Evolutionary conservation across 2,113 vertebrate genomes (phyloP), one percentile per base, ranked within the genome.

Genomic region (Rhagologus leucostigma): DNA sequence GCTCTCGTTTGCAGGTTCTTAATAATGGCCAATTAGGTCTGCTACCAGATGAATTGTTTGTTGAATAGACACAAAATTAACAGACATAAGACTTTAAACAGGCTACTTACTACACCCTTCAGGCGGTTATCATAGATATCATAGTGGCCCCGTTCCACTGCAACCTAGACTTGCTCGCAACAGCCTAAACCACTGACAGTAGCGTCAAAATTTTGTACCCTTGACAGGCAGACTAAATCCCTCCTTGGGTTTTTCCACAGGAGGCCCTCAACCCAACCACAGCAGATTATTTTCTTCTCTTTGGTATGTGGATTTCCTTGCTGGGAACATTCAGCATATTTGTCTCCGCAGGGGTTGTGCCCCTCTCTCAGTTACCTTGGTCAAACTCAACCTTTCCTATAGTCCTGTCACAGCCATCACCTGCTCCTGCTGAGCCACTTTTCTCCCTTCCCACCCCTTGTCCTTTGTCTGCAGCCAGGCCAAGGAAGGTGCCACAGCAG

Each of bases 1-100:
- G 5, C 42, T 46, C 14, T 65, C 1, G 0, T 41, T 49, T 0
- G 0, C 59, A 41, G 56, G 10, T 13, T 16, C 42, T 20, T 47
- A 23, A 13, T 30, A 47, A 39, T 29, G 29, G 23, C 6, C 29
- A 8, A 7, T n/a, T 41, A 47, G 50, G 6, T 29, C 30, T 74
- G 16, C 8, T 56, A n/a, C 15, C 41, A n/a, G 65, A 56, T 23
- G 2, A 29, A 16, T 32, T 53, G 9, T 46, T 53, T 75, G 18
- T 84, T n/a, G 30, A 65, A 56, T n/a, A 21, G 30, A 30, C 24
- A 65, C 12, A n/a, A 39, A 64, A 65, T 41, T 29, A 47, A 19
- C 15, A 29, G 16, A 23, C 9, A 19, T 16, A 64, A 64, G 59
- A 4, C 8, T 74, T 64, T 41, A 24, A 41, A 26, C 8, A 75